Percentiles rank a stretch among this genome's conserved stretches.
These are phyloP conservation scores for Knipowitschia caucasica DNA, from an alignment of 2,797 vertebrate species.

Conservation along the genomic window DNA sequence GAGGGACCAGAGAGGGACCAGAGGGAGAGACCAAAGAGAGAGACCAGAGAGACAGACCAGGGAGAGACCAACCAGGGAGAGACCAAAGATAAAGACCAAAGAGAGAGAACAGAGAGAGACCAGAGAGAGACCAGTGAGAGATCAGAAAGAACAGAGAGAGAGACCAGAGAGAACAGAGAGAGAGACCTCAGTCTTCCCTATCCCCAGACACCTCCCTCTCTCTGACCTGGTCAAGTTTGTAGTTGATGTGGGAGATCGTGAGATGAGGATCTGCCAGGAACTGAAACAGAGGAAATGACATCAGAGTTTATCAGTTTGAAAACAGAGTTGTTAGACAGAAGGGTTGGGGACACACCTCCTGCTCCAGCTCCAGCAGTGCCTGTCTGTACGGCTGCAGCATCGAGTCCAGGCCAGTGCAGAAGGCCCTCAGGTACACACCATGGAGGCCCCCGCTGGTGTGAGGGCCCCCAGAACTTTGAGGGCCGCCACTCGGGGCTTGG, in stretches of 20 bases:
- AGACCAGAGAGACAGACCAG: too few species aligned
- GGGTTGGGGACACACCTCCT: constrained; percentile 79
- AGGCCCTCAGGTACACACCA: constrained; percentile 93
- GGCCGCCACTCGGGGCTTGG: background rate
- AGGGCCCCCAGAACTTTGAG: background rate
- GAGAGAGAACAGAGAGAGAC: too few species aligned
- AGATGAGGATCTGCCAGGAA: constrained; percentile 96
- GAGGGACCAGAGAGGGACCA: background rate
- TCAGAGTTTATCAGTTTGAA: fast-evolving
- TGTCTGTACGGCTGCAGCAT: constrained; percentile 95
- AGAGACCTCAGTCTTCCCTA: background rate
- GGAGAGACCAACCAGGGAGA: too few species aligned
- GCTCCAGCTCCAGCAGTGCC: constrained; percentile 91
- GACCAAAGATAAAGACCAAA: too few species aligned
- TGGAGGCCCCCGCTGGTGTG: constrained; percentile 80
- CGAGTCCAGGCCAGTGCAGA: constrained; percentile 94
- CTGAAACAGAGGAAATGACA: constrained; percentile 69
- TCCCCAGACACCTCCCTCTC: background rate
- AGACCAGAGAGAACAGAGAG: too few species aligned
- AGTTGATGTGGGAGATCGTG: constrained; percentile 94
- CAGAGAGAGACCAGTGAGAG: too few species aligned
- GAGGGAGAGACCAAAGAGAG: too few species aligned
- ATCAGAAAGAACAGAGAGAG: too few species aligned
- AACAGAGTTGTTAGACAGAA: background rate
- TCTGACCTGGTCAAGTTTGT: constrained; percentile 91